A percentile compares a stretch with the other conserved stretches of the same genome.
Conservation (phyloP, 2,888 invertebrate genomes). For the Tetragnatha montana region DNA sequence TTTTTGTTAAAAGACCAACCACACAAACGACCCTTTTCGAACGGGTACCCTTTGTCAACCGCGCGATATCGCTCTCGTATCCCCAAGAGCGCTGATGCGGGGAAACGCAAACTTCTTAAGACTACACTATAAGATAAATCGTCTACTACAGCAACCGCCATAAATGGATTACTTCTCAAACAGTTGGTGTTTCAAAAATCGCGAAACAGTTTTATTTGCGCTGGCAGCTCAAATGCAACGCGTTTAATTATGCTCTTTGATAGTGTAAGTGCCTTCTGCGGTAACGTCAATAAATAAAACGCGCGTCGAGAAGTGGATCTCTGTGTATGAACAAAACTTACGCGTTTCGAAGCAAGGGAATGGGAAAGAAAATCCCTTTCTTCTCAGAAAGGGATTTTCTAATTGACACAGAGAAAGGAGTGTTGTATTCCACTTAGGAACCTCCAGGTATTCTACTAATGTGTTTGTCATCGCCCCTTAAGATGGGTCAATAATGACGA, state of each 20-base stretch:
- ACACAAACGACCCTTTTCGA: too few species aligned
- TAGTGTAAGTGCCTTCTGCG: background rate
- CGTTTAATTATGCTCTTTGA: slow-evolving; percentile 29
- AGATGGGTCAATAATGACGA: background rate
- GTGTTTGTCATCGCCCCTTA: slow-evolving; percentile 3
- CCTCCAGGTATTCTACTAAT: slow-evolving; percentile 18
- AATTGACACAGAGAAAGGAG: slow-evolving; percentile 17
- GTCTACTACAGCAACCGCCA: background rate
- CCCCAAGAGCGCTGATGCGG: too few species aligned
- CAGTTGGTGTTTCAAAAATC: slow-evolving; percentile 1
- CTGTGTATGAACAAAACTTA: too few species aligned
- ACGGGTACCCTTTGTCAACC: too few species aligned
- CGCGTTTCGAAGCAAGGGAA: too few species aligned
- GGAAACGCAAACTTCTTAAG: background rate
- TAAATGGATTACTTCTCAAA: background rate
- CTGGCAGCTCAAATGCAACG: background rate
- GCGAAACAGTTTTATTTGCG: background rate
- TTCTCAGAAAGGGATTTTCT: slow-evolving; percentile 14
- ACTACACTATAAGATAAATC: background rate
- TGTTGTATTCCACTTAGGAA: background rate
- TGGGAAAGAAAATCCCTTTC: too few species aligned
- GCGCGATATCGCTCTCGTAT: background rate
- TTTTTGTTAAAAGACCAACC: too few species aligned
- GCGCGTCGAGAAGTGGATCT: background rate
- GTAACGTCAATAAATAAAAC: slow-evolving; percentile 13